Evolutionary conservation across 1,140 invertebrate genomes (phyloP), one percentile per base, ranked within the genome.

Genomic region (Nephotettix cincticeps): DNA sequence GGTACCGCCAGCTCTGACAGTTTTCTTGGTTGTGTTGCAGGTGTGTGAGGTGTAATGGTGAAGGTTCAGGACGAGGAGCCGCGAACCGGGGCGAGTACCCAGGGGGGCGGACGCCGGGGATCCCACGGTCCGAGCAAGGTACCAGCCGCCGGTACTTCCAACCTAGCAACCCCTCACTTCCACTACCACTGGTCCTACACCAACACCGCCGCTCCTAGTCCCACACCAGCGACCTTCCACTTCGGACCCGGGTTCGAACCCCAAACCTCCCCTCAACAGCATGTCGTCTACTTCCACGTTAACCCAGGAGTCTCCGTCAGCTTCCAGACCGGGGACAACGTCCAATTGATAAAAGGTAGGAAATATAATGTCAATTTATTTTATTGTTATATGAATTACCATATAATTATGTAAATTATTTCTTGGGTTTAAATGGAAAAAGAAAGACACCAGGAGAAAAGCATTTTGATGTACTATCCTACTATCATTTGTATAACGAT

Each of bases 241-340:
- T 83, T 84, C 78, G 82, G 83, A 6, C 81, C 82, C 14, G 83
- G 83, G 4, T 84, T 84, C 77, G 81, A 83, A 76, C 83, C 81
- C n/a, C 83, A 82, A 73, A 76, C 75, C 29, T 75, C 73, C 29
- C 79, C 73, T 64, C 80, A 75, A 74, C 81, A 87, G 75, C 87
- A 89, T 77, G 84, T 90, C 66, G 88, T 90, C 58, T 84, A 88
- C 77, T 86, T 90, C 75, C 89, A 90, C 78, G 87, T 90, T 61
- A 88, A 89, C 81, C 87, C 87, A 1, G 88, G 88, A 1, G 88
- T 90, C 75, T 88, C 85, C 1, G 87, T 90, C 76, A 87, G 86
- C 58, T 86, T 90, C 74, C 83, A 87, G 75, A 85, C 88, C 75
- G 87, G 87, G 13, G 87, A 89, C 73, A 86, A 85, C 77, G 80